phyloP scores from a whole-genome alignment of 1,140 invertebrate species.

The Oncopeltus fasciatus region DNA sequence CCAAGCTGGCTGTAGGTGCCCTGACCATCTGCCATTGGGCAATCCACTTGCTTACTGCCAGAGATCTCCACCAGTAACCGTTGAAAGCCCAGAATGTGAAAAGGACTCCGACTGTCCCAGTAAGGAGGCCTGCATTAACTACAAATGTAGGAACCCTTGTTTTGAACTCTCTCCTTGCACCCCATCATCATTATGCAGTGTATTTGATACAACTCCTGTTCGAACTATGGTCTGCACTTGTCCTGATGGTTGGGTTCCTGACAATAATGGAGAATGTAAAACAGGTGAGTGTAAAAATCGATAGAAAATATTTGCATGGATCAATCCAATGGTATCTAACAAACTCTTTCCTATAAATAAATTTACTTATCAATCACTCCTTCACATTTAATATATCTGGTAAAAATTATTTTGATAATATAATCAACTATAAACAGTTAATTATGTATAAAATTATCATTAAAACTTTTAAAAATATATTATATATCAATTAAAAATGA shows the following conservation, averaged over 20 bases:
- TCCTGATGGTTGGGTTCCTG: constrained; percentile 64
- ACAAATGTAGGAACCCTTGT: constrained; percentile 65
- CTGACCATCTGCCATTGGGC: constrained; percentile 52
- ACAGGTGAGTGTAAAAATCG: constrained; percentile 36
- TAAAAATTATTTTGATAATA: too few species aligned
- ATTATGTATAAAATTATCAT: too few species aligned
- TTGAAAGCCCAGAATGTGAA: constrained; percentile 52
- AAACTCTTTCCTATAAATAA: not conserved
- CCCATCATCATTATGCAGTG: constrained; percentile 53
- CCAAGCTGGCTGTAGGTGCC: constrained; percentile 56
- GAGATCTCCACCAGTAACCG: constrained; percentile 30
- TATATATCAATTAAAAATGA: too few species aligned
- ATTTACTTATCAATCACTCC: too few species aligned
- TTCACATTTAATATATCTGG: too few species aligned
- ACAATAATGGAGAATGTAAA: constrained; percentile 57
- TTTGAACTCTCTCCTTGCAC: constrained; percentile 53
- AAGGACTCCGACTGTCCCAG: constrained; percentile 65
- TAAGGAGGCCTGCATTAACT: constrained; percentile 61
- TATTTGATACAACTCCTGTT: constrained; percentile 65
- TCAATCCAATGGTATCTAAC: too few species aligned
- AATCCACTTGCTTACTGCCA: constrained; percentile 65
- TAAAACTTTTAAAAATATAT: too few species aligned
- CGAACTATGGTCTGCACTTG: constrained; percentile 73
- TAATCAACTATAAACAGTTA: too few species aligned
- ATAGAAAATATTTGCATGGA: too few species aligned